Evolutionary conservation across 1,140 invertebrate genomes (phyloP).

Genomic region (Paraescarpia echinospica): DNA sequence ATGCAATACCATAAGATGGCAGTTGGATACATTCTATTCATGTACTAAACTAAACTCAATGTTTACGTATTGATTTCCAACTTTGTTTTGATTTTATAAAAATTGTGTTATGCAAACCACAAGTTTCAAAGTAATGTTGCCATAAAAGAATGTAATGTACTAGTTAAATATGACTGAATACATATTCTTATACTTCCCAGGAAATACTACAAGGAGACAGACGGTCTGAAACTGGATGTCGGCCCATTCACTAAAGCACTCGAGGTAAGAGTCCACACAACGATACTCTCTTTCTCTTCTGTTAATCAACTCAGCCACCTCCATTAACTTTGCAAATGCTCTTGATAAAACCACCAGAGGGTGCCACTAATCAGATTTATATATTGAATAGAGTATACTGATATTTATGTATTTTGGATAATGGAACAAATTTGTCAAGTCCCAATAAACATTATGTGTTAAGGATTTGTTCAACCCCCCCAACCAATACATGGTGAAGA

Average conservation of each 20-base stretch:
- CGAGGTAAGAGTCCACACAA: neutral
- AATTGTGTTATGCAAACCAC: neutral
- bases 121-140: no score
- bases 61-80: neutral
- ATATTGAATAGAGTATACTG: no score
- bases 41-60: neutral
- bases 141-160: neutral
- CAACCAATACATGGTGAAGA: no score
- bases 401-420: no score
- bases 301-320: no score
- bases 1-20: neutral
- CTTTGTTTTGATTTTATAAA: neutral
- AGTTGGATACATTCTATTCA: neutral
- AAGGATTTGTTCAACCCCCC: no score
- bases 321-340: no score
- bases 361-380: no score
- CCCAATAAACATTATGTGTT: no score
- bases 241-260: slow-evolving; percentile 60
- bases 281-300: neutral
- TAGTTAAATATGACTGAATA: neutral
- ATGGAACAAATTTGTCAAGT: no score
- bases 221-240: slow-evolving; percentile 63
- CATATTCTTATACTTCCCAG: slow-evolving; percentile 43
- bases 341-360: no score
- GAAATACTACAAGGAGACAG: slow-evolving; percentile 63